Percentiles rank a stretch among this genome's conserved stretches.
These are phyloP conservation scores for Chymomyza caudatula DNA, from an alignment of 2,888 invertebrate genomes.

Conservation along the genomic window DNA sequence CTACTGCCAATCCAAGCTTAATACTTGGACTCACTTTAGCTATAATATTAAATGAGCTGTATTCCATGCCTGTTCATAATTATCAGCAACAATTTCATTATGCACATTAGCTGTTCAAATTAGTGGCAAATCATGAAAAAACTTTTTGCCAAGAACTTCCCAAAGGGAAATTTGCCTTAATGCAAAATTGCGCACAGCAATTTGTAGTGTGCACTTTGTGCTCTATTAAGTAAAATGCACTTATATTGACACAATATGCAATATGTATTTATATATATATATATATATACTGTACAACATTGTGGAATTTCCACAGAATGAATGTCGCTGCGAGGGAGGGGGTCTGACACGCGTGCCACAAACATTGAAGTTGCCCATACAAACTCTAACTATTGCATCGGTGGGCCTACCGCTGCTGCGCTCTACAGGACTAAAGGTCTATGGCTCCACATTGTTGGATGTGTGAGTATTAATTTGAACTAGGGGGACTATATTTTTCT, in stretches of 20 bases:
- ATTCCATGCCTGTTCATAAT: background rate
- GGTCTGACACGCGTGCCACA: conserved; percentile 75
- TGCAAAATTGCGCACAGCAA: background rate
- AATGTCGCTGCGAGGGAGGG: conserved; percentile 77
- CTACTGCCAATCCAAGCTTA: background rate
- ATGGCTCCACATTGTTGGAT: conserved; percentile 72
- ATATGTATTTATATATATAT: background rate
- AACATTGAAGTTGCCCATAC: conserved; percentile 71
- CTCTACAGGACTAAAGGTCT: conserved; percentile 74
- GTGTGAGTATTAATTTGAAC: conserved; percentile 64
- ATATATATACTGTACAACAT: background rate
- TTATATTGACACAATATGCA: background rate
- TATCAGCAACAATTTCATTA: background rate
- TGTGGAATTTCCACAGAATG: conserved; percentile 57
- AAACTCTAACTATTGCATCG: conserved; percentile 74
- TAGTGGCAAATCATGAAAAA: background rate
- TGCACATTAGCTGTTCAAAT: background rate
- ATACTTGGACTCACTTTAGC: background rate
- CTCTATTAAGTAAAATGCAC: background rate
- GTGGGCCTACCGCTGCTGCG: conserved; percentile 75
- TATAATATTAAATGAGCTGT: background rate
- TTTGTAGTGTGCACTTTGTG: background rate
- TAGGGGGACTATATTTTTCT: background rate
- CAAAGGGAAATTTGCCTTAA: background rate
- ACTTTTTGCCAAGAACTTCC: background rate